These are phyloP conservation scores for Ammodytes marinus DNA, from an alignment of 2,113 vertebrate genomes.

Conservation along the genomic window DNA sequence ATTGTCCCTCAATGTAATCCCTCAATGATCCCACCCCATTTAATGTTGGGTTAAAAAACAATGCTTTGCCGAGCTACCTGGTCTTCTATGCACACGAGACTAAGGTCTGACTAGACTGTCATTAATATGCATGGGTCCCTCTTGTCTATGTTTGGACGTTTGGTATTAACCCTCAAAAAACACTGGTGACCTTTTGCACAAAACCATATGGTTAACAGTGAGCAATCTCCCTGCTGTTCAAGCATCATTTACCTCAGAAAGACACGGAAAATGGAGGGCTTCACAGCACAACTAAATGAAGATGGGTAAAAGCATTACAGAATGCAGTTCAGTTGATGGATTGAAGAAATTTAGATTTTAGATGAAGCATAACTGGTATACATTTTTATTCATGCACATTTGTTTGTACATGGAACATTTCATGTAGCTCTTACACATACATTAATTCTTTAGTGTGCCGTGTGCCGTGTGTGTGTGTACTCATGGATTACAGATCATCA, in stretches of 20 bases:
- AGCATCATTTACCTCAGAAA: constrained; percentile 82
- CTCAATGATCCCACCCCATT: background rate
- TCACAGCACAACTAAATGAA: constrained; percentile 48
- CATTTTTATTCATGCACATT: background rate
- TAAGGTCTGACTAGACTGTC: constrained; percentile 27
- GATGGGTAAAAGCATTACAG: constrained; percentile 22
- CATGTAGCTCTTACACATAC: background rate
- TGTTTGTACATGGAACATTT: constrained; percentile 1
- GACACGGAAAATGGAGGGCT: constrained; percentile 49
- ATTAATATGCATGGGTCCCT: constrained; percentile 78
- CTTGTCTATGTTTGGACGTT: constrained; percentile 75
- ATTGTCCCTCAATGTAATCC: background rate
- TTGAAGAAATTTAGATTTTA: constrained; percentile 16
- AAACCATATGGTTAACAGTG: constrained; percentile 81
- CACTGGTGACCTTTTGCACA: constrained; percentile 68
- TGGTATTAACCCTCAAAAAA: constrained; percentile 81
- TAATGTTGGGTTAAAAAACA: constrained; percentile 24
- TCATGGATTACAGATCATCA: constrained; percentile 22
- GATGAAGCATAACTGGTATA: background rate
- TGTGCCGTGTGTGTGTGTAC: background rate
- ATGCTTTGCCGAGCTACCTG: constrained; percentile 25
- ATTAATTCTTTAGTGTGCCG: background rate
- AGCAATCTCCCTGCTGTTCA: constrained; percentile 81
- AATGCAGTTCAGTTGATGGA: background rate
- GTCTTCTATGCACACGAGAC: constrained; percentile 55